phyloP scores from a whole-genome alignment of 2,888 invertebrate genomes.

The Trissolcus brochymenae region DNA sequence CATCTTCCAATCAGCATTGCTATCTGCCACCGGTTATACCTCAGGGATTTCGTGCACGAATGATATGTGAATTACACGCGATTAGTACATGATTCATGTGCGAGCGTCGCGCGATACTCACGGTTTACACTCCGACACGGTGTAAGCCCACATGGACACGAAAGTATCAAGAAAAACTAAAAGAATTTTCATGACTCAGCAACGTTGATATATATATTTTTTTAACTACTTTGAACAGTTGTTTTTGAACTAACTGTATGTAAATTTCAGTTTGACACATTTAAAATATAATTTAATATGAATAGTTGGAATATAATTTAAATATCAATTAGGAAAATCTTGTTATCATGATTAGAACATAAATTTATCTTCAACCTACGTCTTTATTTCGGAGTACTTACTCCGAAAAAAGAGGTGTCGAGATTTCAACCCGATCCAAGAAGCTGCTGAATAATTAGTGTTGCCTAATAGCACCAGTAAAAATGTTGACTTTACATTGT shows the following conservation, averaged over 20 bases:
- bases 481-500: conserved; percentile 7
- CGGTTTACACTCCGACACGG: too few species aligned
- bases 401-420: background rate
- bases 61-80: conserved; percentile 5
- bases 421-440: conserved; percentile 2
- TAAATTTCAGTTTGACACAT: background rate
- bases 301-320: too few species aligned
- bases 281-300: too few species aligned
- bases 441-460: conserved; percentile 3
- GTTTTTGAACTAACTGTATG: background rate
- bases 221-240: too few species aligned
- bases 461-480: conserved; percentile 3
- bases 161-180: too few species aligned
- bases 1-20: background rate
- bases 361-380: too few species aligned
- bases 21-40: conserved; percentile 1
- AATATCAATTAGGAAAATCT: too few species aligned
- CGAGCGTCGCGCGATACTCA: background rate
- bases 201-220: too few species aligned
- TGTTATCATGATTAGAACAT: too few species aligned
- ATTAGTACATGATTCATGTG: conserved; percentile 7
- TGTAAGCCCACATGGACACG: too few species aligned
- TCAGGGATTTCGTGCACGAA: background rate
- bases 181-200: too few species aligned
- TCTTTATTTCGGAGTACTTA: background rate